These are phyloP conservation scores for Xiphydria camelus DNA, from an alignment of 2,888 invertebrate genomes.

Conservation along the genomic window DNA sequence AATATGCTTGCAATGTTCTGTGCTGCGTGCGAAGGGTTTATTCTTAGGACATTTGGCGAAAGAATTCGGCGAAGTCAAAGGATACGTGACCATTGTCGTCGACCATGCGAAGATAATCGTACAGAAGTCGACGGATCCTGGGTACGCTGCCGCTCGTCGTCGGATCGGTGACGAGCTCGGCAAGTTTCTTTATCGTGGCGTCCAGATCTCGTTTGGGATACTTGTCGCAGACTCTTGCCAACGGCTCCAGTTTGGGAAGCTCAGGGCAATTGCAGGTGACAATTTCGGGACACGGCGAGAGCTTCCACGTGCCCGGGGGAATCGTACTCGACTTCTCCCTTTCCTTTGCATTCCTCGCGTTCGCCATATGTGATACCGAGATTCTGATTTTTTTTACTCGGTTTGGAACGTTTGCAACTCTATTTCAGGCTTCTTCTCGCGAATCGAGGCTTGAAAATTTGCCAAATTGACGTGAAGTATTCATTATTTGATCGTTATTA, in stretches of 20 bases:
- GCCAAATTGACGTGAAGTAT: neutral
- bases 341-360: too few species aligned
- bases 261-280: too few species aligned
- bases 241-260: neutral
- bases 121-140: conserved; percentile 34
- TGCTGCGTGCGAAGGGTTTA: neutral
- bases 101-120: conserved; percentile 29
- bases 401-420: neutral
- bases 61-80: conserved; percentile 21
- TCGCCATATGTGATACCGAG: neutral
- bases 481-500: too few species aligned
- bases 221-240: neutral
- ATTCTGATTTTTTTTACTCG: neutral
- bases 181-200: conserved; percentile 30
- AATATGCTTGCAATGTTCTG: too few species aligned
- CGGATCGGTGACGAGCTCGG: conserved; percentile 36
- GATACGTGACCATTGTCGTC: conserved; percentile 42
- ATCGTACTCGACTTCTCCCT: too few species aligned
- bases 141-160: conserved; percentile 21
- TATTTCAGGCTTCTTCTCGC: neutral
- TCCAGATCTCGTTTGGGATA: conserved; percentile 14
- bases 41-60: neutral
- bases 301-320: too few species aligned
- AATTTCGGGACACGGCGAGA: too few species aligned
- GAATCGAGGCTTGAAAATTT: neutral